Percentiles rank a stretch among this genome's conserved stretches.
Conservation (phyloP, 2,888 invertebrate genomes). For the Andrena hattorfiana region DNA sequence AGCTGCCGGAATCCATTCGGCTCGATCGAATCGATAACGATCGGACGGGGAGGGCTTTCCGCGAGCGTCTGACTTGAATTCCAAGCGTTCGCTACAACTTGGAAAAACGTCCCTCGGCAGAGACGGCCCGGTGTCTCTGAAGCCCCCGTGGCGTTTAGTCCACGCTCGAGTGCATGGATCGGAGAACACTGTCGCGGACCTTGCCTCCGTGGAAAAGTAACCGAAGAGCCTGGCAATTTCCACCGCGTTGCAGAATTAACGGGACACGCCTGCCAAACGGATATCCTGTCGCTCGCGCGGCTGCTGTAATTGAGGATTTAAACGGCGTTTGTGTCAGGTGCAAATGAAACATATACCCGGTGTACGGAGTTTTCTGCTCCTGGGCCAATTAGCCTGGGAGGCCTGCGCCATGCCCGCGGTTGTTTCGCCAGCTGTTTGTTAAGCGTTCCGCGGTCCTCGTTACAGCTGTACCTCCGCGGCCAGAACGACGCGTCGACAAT, state of each 20-base stretch:
- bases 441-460: slow-evolving; percentile 40
- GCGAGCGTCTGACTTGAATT: background rate
- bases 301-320: slow-evolving; percentile 66
- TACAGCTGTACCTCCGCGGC: slow-evolving; percentile 34
- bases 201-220: too few species aligned
- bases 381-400: slow-evolving; percentile 60
- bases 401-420: slow-evolving; percentile 34
- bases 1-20: slow-evolving; percentile 1
- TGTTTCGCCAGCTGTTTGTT: slow-evolving; percentile 58
- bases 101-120: background rate
- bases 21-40: slow-evolving; percentile 1
- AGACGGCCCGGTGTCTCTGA: background rate
- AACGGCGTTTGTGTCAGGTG: slow-evolving; percentile 65
- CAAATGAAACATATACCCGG: slow-evolving; percentile 59
- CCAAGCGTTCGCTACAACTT: background rate
- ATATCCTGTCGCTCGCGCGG: slow-evolving; percentile 49
- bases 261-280: slow-evolving; percentile 50
- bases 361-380: slow-evolving; percentile 64
- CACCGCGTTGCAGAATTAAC: slow-evolving; percentile 45
- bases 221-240: too few species aligned
- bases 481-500: slow-evolving; percentile 30
- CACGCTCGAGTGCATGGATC: too few species aligned
- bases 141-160: too few species aligned
- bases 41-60: background rate
- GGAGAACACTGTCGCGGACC: too few species aligned